A percentile compares a stretch with the other conserved stretches of the same genome.
Evolutionary conservation across 2,113 vertebrate species (phyloP).

Genomic region (Mus spicilegus): DNA sequence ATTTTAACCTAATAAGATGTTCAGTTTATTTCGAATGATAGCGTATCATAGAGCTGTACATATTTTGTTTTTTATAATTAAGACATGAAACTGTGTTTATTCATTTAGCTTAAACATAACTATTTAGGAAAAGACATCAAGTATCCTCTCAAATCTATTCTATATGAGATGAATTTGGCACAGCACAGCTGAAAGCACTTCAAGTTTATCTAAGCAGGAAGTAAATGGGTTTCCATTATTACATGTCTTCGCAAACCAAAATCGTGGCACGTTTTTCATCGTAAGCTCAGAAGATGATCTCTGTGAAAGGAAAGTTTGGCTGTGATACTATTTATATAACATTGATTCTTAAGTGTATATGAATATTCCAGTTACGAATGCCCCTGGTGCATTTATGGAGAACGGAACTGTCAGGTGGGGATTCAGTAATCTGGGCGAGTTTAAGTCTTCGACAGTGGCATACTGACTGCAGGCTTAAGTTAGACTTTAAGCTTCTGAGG

Average conservation of each 20-base stretch:
- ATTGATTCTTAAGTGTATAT: slow-evolving; percentile 75
- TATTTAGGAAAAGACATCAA: slow-evolving; percentile 77
- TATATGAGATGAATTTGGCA: slow-evolving; percentile 82
- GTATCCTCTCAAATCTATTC: slow-evolving; percentile 78
- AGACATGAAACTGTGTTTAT: slow-evolving; percentile 81
- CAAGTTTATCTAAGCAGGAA: slow-evolving; percentile 85
- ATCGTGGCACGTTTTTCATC: slow-evolving; percentile 82
- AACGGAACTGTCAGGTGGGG: slow-evolving; percentile 79
- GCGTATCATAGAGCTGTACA: slow-evolving; percentile 74
- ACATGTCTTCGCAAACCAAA: slow-evolving; percentile 81
- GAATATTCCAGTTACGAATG: slow-evolving; percentile 80
- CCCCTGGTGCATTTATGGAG: slow-evolving; percentile 77
- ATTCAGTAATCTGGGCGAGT: slow-evolving; percentile 73
- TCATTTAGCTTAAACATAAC: slow-evolving; percentile 77
- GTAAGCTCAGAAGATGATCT: slow-evolving; percentile 81
- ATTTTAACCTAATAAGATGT: slow-evolving; percentile 75
- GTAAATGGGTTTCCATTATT: slow-evolving; percentile 87
- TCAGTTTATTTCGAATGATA: slow-evolving; percentile 75
- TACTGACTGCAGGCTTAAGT: slow-evolving; percentile 73
- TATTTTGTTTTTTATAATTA: slow-evolving; percentile 82
- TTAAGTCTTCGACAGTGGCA: slow-evolving; percentile 72
- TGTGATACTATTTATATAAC: slow-evolving; percentile 83
- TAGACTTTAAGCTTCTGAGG: slow-evolving; percentile 67
- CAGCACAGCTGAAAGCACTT: slow-evolving; percentile 86
- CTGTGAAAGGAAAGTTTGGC: slow-evolving; percentile 81